phyloP scores from a whole-genome alignment of 2,888 invertebrate genomes.

The Phasia obesa region DNA sequence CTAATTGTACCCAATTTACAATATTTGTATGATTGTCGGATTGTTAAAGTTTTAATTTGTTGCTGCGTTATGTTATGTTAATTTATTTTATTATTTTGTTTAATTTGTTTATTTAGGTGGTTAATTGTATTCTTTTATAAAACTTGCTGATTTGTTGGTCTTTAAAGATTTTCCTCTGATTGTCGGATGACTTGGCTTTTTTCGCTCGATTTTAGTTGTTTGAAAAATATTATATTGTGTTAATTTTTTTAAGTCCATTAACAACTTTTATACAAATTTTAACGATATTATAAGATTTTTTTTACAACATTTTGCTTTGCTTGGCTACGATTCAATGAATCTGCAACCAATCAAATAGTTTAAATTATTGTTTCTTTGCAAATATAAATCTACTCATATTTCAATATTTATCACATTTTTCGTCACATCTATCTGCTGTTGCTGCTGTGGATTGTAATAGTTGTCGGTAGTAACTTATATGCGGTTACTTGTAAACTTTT shows the following conservation, averaged over 20 bases:
- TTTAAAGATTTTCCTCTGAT: neutral
- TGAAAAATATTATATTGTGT: too few relatives aligned
- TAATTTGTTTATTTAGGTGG: too few relatives aligned
- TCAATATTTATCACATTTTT: too few relatives aligned
- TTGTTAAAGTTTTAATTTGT: neutral
- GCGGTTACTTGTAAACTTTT: conserved; percentile 29
- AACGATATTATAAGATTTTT: neutral
- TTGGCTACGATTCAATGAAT: conserved; percentile 58
- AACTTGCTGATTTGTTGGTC: too few relatives aligned
- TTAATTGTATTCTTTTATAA: too few relatives aligned
- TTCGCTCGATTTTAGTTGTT: too few relatives aligned
- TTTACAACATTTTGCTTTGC: conserved; percentile 9
- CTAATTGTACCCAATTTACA: neutral
- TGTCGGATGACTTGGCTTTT: neutral
- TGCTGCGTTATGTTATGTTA: too few relatives aligned
- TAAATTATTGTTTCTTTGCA: neutral
- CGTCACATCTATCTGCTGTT: neutral
- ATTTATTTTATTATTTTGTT: too few relatives aligned
- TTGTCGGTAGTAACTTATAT: conserved; percentile 43
- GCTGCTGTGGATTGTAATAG: conserved; percentile 37
- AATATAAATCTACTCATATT: too few relatives aligned
- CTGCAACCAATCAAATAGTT: conserved; percentile 42
- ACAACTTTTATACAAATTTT: too few relatives aligned
- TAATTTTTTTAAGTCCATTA: too few relatives aligned
- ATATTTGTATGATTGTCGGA: too few relatives aligned